Conservation (phyloP, 2,888 invertebrate genomes). For the Pollenia griseotomentosa region DNA sequence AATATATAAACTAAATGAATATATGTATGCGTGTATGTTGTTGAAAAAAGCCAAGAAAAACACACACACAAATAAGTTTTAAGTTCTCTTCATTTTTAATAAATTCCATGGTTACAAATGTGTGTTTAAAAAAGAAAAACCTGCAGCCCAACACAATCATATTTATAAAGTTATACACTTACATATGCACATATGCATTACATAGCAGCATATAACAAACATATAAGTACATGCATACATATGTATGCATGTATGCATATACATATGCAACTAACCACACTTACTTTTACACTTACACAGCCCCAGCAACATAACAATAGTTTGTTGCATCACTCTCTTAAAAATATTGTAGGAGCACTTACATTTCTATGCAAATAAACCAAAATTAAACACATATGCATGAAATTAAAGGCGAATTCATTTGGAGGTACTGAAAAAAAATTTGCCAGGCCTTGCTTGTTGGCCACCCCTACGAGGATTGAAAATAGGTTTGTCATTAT, state of each 20-base stretch:
- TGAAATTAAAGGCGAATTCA: constrained; percentile 5
- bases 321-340: constrained; percentile 62
- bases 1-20: constrained; percentile 2
- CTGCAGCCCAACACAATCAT: constrained; percentile 8
- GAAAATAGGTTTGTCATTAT: too few species aligned
- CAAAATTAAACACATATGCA: constrained; percentile 3
- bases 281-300: constrained; percentile 43
- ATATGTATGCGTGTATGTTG: not conserved
- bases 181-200: not conserved
- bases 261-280: constrained; percentile 55
- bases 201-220: too few species aligned
- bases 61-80: constrained; percentile 1
- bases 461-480: too few species aligned
- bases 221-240: not conserved
- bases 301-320: constrained; percentile 54
- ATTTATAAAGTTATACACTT: not conserved
- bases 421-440: too few species aligned
- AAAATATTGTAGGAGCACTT: constrained; percentile 48
- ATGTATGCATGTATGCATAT: not conserved
- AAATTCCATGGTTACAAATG: constrained; percentile 62
- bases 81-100: constrained; percentile 67
- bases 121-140: constrained; percentile 40
- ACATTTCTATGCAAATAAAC: constrained; percentile 33
- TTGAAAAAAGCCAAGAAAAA: constrained; percentile 59
- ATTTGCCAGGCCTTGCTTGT: too few species aligned